Evolutionary conservation across 2,797 vertebrate genomes (phyloP), one percentile per base, ranked within the genome.

Genomic region (Coendou prehensilis): DNA sequence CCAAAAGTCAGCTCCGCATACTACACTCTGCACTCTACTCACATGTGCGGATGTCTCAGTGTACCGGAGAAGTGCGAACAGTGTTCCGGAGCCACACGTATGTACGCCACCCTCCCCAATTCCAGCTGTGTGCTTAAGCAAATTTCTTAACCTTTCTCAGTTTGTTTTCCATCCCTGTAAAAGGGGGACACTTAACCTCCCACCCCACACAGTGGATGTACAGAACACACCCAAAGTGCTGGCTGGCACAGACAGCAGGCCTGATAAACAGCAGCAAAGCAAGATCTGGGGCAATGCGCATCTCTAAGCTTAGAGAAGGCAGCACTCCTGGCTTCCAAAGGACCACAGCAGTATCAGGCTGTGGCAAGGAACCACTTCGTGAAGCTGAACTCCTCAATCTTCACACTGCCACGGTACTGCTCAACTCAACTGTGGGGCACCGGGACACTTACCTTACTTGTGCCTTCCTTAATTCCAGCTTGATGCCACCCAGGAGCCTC

Each of bases 221-320:
- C 0, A 4, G 0, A 28, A 17, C 0, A 0, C n/a, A 14, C 9
- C 11, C 20, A 2, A 14, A 83, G 54, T 6, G n/a, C 33, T 1
- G 3, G 57, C 23, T 3, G 11, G 89, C 20, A 73, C 26, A 28
- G 26, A 78, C 6, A 59, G 5, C 4, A 20, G 3, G 20, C 76
- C 0, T 23, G 5, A 15, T 2, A 10, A 20, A 13, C 3, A n/a
- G 54, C 0, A 33, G 50, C 0, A 33, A 14, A 69, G 33, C 28
- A 30, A 69, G 71, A 5, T 2, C 52, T 2, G 6, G 9, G 59
- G 79, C 56, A 30, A n/a, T 2, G 2, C 2, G 6, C 22, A 71
- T 5, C 15, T 30, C 33, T 26, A 11, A 1, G 33, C 28, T 56
- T 52, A 22, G 0, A 30, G 75, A 0, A 22, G 37, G 52, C 13